Evolutionary conservation across 2,113 vertebrate genomes (phyloP).

Genomic region (Laticauda laticaudata): DNA sequence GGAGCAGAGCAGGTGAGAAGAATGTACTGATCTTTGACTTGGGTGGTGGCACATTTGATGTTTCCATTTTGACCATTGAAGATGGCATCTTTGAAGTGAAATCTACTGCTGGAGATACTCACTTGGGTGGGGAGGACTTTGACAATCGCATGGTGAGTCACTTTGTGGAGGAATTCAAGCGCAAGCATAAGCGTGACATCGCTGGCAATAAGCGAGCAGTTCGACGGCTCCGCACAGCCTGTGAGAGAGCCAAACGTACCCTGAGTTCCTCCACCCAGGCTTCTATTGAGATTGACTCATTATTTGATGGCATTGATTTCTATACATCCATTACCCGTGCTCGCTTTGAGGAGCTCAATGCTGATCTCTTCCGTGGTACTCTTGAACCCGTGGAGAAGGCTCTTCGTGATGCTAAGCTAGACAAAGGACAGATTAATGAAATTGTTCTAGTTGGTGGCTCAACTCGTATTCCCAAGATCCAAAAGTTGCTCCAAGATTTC

Average conservation of each 20-base stretch:
- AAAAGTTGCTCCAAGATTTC: slow-evolving; percentile 81
- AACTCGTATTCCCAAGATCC: slow-evolving; percentile 82
- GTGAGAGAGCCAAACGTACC: slow-evolving; percentile 80
- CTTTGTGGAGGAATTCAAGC: slow-evolving; percentile 82
- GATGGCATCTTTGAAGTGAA: slow-evolving; percentile 85
- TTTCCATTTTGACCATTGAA: slow-evolving; percentile 81
- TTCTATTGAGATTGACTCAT: slow-evolving; percentile 85
- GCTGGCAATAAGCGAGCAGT: slow-evolving; percentile 78
- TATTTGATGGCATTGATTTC: slow-evolving; percentile 94
- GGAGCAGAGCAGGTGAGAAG: slow-evolving; percentile 75
- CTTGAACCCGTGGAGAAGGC: slow-evolving; percentile 82
- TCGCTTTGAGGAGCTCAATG: slow-evolving; percentile 93
- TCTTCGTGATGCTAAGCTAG: slow-evolving; percentile 79
- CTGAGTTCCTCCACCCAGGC: slow-evolving; percentile 82
- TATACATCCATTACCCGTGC: slow-evolving; percentile 96
- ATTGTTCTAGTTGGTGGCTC: slow-evolving; percentile 82
- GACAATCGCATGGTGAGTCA: slow-evolving; percentile 85
- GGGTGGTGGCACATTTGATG: slow-evolving; percentile 89
- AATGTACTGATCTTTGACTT: slow-evolving; percentile 90
- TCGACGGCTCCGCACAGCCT: slow-evolving; percentile 77
- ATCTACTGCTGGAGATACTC: slow-evolving; percentile 80
- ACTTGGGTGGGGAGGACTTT: slow-evolving; percentile 82
- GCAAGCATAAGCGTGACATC: slow-evolving; percentile 81
- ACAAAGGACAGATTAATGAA: slow-evolving; percentile 81
- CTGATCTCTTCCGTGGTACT: slow-evolving; percentile 80